phyloP scores from a whole-genome alignment of 1,140 invertebrate genomes.

The Scaptodrosophila lebanonensis region DNA sequence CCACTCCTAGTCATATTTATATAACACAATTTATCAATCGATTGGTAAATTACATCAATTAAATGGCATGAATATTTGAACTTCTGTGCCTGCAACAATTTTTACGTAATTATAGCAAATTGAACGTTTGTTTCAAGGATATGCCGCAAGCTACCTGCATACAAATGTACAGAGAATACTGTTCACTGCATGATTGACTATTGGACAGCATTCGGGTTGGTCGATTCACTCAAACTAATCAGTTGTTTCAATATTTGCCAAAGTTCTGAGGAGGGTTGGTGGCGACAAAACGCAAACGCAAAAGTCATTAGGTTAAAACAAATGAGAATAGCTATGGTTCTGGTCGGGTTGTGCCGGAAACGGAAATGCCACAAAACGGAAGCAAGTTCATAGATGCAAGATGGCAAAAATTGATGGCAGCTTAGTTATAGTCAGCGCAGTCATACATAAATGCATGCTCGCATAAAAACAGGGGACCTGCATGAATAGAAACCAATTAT shows the following conservation, averaged over 20 bases:
- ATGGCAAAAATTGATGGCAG: not conserved
- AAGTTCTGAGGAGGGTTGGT: slow-evolving; percentile 9
- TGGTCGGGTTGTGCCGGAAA: slow-evolving; percentile 32
- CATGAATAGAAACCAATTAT: too few species aligned
- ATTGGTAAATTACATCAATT: slow-evolving; percentile 49
- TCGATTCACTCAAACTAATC: slow-evolving; percentile 64
- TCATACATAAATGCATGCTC: too few species aligned
- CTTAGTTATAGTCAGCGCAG: too few species aligned
- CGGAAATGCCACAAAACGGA: slow-evolving; percentile 48
- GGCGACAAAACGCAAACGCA: slow-evolving; percentile 33
- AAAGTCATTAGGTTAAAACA: slow-evolving; percentile 34
- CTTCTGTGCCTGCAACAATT: slow-evolving; percentile 24
- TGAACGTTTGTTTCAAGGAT: slow-evolving; percentile 32
- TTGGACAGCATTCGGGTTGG: too few species aligned
- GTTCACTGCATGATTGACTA: not conserved
- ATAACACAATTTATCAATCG: slow-evolving; percentile 24
- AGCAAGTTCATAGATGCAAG: slow-evolving; percentile 9
- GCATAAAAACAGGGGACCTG: too few species aligned
- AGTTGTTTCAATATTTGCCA: slow-evolving; percentile 69
- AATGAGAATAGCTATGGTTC: slow-evolving; percentile 7
- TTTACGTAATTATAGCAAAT: slow-evolving; percentile 52
- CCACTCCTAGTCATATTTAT: too few species aligned
- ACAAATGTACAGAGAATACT: not conserved
- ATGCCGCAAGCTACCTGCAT: slow-evolving; percentile 11
- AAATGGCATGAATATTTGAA: slow-evolving; percentile 59